Conservation (phyloP, 2,888 invertebrate genomes). For the Volucella zonaria region DNA sequence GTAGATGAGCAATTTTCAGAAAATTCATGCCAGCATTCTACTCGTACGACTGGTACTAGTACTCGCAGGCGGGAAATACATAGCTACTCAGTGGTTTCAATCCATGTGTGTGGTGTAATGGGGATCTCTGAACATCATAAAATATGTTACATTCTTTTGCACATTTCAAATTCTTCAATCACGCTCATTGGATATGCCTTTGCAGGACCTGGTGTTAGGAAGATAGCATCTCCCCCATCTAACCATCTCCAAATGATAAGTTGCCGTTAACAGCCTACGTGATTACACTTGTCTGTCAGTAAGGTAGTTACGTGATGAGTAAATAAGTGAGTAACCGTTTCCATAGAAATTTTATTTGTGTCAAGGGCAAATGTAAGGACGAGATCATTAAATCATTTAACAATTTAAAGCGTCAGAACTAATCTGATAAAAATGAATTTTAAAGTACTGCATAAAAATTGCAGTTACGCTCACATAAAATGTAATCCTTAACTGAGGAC, state of each 20-base stretch:
- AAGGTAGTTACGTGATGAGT: constrained; percentile 10
- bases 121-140: constrained; percentile 40
- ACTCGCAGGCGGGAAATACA: constrained; percentile 22
- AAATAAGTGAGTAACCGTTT: constrained; percentile 15
- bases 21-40: constrained; percentile 59
- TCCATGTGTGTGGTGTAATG: constrained; percentile 47
- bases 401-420: neutral
- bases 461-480: too few relatives aligned
- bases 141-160: constrained; percentile 42
- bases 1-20: constrained; percentile 54
- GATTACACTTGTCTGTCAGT: constrained; percentile 33
- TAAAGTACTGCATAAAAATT: neutral
- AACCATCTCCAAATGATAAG: neutral
- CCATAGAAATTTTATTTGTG: constrained; percentile 19
- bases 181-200: constrained; percentile 33
- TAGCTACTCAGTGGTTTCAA: constrained; percentile 43
- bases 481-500: too few relatives aligned
- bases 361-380: constrained; percentile 6
- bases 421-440: too few relatives aligned
- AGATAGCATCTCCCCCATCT: neutral
- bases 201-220: constrained; percentile 6
- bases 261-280: constrained; percentile 38
- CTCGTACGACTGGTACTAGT: too few relatives aligned
- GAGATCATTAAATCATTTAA: neutral
- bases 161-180: constrained; percentile 45